Evolutionary conservation across 1,140 invertebrate species (phyloP).

Genomic region (Neoseiulus cucumeris): DNA sequence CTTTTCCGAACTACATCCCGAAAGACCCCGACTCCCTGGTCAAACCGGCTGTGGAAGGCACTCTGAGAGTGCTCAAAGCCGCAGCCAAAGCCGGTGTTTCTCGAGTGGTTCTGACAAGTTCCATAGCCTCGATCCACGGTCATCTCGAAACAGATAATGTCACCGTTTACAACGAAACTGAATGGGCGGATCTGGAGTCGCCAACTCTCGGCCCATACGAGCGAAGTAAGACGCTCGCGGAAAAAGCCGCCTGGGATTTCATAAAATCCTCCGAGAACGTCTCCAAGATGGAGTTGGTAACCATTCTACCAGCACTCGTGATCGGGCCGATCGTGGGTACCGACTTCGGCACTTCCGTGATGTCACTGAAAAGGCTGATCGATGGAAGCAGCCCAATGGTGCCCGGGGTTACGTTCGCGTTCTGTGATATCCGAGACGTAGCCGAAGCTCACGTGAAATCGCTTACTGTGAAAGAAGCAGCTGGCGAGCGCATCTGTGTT

Average conservation of each 20-base stretch:
- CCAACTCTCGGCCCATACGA: constrained; percentile 28
- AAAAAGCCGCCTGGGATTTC: constrained; percentile 39
- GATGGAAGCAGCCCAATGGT: constrained; percentile 30
- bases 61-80: constrained; percentile 34
- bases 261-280: constrained; percentile 26
- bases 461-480: constrained; percentile 31
- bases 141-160: constrained; percentile 22
- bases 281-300: constrained; percentile 33
- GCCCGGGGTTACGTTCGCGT: constrained; percentile 30
- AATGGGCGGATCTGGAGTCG: constrained; percentile 32
- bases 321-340: constrained; percentile 33
- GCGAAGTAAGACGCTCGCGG: constrained; percentile 35
- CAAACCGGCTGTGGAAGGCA: constrained; percentile 36
- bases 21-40: constrained; percentile 30
- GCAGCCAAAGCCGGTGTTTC: constrained; percentile 31
- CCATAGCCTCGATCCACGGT: constrained; percentile 33
- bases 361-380: constrained; percentile 30
- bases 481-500: constrained; percentile 30
- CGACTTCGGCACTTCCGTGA: constrained; percentile 26
- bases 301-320: constrained; percentile 34
- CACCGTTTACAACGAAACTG: constrained; percentile 32
- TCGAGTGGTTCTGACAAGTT: constrained; percentile 37
- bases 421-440: constrained; percentile 37
- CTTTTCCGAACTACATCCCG: constrained; percentile 29
- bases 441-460: constrained; percentile 36